A percentile compares a stretch with the other conserved stretches of the same genome.
Evolutionary conservation across 2,888 invertebrate species (phyloP).

Genomic region (Calliscelio sp.): DNA sequence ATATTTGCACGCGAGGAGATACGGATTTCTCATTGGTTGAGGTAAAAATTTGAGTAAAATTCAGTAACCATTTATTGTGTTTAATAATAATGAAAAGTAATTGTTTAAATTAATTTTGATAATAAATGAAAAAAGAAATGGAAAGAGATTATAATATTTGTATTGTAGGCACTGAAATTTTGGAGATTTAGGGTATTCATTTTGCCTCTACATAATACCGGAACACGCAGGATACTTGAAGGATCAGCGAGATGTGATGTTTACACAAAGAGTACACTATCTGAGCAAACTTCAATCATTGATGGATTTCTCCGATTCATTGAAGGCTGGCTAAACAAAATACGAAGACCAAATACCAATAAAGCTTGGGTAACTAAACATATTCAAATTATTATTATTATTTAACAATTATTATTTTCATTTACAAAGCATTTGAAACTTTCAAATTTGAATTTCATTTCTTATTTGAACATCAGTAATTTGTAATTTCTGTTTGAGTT

Average conservation of each 20-base stretch:
- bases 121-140: no score
- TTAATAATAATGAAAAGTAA: no score
- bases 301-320: conserved; percentile 93
- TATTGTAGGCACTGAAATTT: conserved; percentile 91
- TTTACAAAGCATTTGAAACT: no score
- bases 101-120: not conserved
- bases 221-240: conserved; percentile 92
- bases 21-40: conserved; percentile 95
- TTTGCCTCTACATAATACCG: conserved; percentile 93
- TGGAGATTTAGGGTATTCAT: conserved; percentile 97
- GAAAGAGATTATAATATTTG: not conserved
- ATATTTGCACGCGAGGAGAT: conserved; percentile 97
- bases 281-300: conserved; percentile 88
- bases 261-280: conserved; percentile 89
- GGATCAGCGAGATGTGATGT: conserved; percentile 92
- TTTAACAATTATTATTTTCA: no score
- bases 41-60: conserved; percentile 87
- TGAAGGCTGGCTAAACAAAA: conserved; percentile 95
- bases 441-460: no score
- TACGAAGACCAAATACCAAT: conserved; percentile 91
- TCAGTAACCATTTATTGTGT: no score
- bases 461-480: no score
- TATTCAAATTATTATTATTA: conserved; percentile 11
- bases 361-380: conserved; percentile 90
- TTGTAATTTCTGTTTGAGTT: no score